Percentiles rank a stretch among this genome's conserved stretches.
These are phyloP conservation scores for Andinoacara biseriatus DNA, from an alignment of 2,113 vertebrate species.

Conservation along the genomic window DNA sequence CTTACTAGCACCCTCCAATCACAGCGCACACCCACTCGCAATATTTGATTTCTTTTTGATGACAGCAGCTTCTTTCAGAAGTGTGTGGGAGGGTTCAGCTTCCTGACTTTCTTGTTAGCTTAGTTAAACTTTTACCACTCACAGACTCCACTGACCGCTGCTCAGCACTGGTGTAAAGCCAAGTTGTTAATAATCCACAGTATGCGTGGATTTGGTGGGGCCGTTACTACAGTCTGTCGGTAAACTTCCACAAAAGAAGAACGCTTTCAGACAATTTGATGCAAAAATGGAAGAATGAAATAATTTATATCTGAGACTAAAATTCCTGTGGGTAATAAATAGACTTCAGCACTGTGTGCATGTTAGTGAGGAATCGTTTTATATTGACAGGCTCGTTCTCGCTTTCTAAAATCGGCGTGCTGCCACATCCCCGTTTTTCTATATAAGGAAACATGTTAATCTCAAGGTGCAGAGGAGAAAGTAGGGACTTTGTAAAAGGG, in stretches of 20 bases:
- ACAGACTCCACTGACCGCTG: not conserved
- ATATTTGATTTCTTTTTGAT: slow-evolving; percentile 3
- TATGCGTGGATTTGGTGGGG: not conserved
- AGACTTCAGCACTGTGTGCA: too few relatives aligned
- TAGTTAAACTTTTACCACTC: not conserved
- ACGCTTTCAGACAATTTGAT: not conserved
- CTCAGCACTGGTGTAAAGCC: not conserved
- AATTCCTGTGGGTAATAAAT: too few relatives aligned
- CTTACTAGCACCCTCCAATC: not conserved
- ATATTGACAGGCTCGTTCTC: too few relatives aligned
- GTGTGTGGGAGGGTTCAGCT: not conserved
- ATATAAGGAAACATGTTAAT: too few relatives aligned
- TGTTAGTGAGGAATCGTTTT: too few relatives aligned
- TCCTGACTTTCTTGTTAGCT: not conserved
- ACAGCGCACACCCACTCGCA: not conserved
- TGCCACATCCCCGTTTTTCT: too few relatives aligned
- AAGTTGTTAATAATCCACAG: not conserved
- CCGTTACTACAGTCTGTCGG: not conserved
- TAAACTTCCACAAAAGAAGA: not conserved
- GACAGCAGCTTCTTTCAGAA: slow-evolving; percentile 2
- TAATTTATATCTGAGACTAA: too few relatives aligned
- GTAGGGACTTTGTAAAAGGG: not conserved
- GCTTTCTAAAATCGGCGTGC: too few relatives aligned
- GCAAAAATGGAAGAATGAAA: too few relatives aligned
- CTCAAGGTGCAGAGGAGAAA: not conserved